Conservation (phyloP, 2,888 invertebrate genomes). For the Melanargia galathea region DNA sequence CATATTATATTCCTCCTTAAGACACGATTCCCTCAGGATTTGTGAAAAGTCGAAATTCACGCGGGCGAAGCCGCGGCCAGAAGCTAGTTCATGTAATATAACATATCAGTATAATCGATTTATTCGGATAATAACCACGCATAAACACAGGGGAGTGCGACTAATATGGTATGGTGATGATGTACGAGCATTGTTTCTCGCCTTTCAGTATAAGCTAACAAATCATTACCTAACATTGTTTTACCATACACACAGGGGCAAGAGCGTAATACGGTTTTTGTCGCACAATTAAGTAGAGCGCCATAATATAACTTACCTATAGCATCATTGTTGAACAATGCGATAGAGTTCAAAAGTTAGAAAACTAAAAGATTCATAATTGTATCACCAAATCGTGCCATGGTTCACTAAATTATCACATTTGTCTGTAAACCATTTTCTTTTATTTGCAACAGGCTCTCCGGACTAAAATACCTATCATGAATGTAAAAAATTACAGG, state of each 20-base stretch:
- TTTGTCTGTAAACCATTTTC: too few relatives aligned
- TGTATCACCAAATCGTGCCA: neutral
- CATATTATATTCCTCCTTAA: too few relatives aligned
- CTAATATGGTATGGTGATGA: slow-evolving; percentile 25
- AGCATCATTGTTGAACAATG: neutral
- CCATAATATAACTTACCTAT: neutral
- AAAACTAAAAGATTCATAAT: neutral
- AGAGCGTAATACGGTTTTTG: neutral
- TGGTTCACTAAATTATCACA: too few relatives aligned
- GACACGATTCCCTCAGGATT: too few relatives aligned
- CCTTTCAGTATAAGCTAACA: slow-evolving; percentile 21
- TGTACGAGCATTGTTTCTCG: slow-evolving; percentile 26
- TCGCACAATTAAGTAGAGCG: neutral
- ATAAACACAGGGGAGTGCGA: slow-evolving; percentile 23
- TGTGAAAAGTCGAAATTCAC: too few relatives aligned
- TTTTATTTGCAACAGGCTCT: too few relatives aligned
- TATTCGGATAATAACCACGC: slow-evolving; percentile 11
- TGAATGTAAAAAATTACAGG: too few relatives aligned
- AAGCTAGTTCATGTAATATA: too few relatives aligned
- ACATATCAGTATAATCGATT: slow-evolving; percentile 17
- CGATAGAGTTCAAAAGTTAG: neutral
- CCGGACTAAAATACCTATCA: too few relatives aligned
- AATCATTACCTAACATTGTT: slow-evolving; percentile 17
- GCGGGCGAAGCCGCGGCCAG: too few relatives aligned
- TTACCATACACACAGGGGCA: neutral